phyloP scores from a whole-genome alignment of 2,797 vertebrate genomes.

The Poeciliopsis infans region DNA sequence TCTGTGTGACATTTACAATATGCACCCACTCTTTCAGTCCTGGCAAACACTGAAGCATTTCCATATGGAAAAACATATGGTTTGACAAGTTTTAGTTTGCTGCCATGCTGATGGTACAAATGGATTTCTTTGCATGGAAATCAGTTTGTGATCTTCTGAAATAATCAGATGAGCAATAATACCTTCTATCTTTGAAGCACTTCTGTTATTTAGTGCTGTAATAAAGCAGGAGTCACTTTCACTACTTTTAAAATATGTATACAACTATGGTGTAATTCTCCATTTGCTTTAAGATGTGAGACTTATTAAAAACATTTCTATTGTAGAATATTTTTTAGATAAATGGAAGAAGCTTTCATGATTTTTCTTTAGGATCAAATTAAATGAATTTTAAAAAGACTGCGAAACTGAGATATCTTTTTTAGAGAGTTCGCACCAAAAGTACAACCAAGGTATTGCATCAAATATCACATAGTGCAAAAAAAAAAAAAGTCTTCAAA shows the following conservation, averaged over 20 bases:
- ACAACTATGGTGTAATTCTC: not conserved
- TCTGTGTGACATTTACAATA: conserved; percentile 3
- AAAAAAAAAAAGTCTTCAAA: not conserved
- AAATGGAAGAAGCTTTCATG: not conserved
- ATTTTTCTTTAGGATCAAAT: not conserved
- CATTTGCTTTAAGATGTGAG: not conserved
- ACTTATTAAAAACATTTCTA: not conserved
- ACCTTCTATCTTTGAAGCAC: not conserved
- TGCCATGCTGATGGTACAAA: not conserved
- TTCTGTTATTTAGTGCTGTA: not conserved
- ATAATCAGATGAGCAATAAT: not conserved
- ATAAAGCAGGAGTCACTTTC: not conserved
- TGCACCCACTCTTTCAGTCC: not conserved
- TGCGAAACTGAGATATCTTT: not conserved
- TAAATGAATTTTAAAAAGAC: not conserved
- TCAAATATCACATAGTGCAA: not conserved
- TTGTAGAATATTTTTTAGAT: not conserved
- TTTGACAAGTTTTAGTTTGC: not conserved
- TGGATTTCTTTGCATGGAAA: not conserved
- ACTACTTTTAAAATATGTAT: not conserved
- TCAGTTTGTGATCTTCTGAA: not conserved
- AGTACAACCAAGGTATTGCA: not conserved
- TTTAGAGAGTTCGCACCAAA: not conserved
- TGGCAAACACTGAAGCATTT: not conserved
- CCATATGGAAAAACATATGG: conserved; percentile 5